Base-by-base conservation (phyloP, 2,113 vertebrate genomes). In the Taxidea taxus region DNA sequence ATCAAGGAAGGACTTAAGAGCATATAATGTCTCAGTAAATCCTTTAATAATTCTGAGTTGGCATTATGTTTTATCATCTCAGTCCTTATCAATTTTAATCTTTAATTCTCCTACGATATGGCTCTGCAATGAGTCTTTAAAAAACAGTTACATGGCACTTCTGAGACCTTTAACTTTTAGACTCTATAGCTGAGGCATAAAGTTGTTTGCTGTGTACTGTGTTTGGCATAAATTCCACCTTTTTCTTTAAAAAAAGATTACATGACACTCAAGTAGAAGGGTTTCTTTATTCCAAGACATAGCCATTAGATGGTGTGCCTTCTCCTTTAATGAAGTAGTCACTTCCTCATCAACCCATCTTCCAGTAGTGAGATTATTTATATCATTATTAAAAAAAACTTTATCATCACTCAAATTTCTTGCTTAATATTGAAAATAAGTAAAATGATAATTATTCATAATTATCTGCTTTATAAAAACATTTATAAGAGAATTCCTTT, bases 241-340 rank as follows among this genome's bases (percentile, higher is more conserved):
- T 68, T 68, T 68, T n/a, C 66, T 37, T 68, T n/a, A 37, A 68
- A 90, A 88, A 90, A 39, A 85, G 74, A 64, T 86, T 37, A 90
- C 56, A 49, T 49, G 29, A 64, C 27, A 37, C 15, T 49, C n/a
- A 74, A 54, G 10, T 14, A 87, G n/a, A 82, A 82, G 14, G 7
- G 42, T 62, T 80, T 21, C 34, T 68, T 75, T 64, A 91, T 88
- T 88, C 47, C 23, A 96, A 44, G 25, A 91, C 51, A 49, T 20
- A 15, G 62, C 98, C 97, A 97, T 78, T 87, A 97, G 90, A 92
- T 95, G 96, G 96, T 84, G 31, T 0, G 29, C 66, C 64, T 96
- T 92, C 51, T 37, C 87, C 60, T 84, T 90, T 68, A 87, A 75
- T 64, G 89, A 88, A 49, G 23, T 18, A 4, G 13, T 39, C 39